A percentile compares a stretch with the other conserved stretches of the same genome.
Evolutionary conservation across 2,113 vertebrate species (phyloP).

Genomic region (Sturnira hondurensis): DNA sequence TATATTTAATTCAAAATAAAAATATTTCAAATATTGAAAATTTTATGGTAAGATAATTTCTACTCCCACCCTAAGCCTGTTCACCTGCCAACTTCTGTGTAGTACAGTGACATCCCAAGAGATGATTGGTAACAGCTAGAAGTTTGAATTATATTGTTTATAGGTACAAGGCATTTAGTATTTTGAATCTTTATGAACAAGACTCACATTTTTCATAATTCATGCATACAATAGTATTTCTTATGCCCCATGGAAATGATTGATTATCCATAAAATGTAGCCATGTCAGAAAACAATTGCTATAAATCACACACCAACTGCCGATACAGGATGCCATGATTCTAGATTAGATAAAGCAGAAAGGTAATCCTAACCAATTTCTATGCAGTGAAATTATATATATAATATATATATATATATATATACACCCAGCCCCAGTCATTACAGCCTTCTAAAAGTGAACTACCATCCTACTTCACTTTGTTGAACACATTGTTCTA

Average conservation of each 20-base stretch:
- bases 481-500: conserved; percentile 10
- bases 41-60: not conserved
- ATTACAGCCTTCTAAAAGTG: conserved; percentile 27
- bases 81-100: not conserved
- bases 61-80: not conserved
- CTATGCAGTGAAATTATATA: not conserved
- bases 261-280: conserved; percentile 19
- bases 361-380: conserved; percentile 28
- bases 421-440: not conserved
- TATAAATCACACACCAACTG: conserved; percentile 32
- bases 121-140: not conserved
- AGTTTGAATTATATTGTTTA: not conserved
- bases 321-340: not conserved
- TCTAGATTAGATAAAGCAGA: conserved; percentile 37
- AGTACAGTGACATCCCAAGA: not conserved
- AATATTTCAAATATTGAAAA: not conserved
- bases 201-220: conserved; percentile 10
- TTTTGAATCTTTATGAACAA: conserved; percentile 33
- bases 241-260: conserved; percentile 40
- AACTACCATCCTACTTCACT: conserved; percentile 19
- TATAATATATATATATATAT: conserved; percentile 18
- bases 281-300: conserved; percentile 44
- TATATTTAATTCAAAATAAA: not conserved
- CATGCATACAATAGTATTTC: not conserved
- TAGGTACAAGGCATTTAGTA: not conserved